These are phyloP conservation scores for Pampus argenteus DNA, from an alignment of 2,797 vertebrate species.

Conservation along the genomic window DNA sequence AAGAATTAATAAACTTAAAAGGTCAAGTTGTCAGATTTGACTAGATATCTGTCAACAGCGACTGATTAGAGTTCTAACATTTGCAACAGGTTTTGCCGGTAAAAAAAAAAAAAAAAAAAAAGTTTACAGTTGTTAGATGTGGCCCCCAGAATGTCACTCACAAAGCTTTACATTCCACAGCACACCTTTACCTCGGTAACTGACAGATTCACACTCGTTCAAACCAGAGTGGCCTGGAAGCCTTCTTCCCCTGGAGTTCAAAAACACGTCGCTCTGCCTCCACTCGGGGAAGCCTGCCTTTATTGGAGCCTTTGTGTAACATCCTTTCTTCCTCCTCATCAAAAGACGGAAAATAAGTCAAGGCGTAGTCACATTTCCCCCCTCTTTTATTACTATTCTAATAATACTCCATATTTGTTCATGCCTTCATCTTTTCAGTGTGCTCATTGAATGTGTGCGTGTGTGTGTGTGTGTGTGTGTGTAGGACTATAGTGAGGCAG, in stretches of 20 bases:
- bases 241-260: slow-evolving; percentile 54
- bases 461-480: slow-evolving; percentile 19
- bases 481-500: slow-evolving; percentile 34
- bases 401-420: slow-evolving; percentile 71
- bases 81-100: slow-evolving; percentile 15
- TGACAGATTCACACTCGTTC: slow-evolving; percentile 57
- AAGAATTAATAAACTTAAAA: slow-evolving; percentile 1
- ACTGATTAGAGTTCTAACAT: slow-evolving; percentile 9
- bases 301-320: slow-evolving; percentile 71
- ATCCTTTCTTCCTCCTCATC: slow-evolving; percentile 67
- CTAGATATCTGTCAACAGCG: slow-evolving; percentile 2
- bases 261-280: slow-evolving; percentile 65
- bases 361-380: slow-evolving; percentile 50
- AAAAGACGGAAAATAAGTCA: slow-evolving; percentile 71
- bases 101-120: slow-evolving; percentile 12
- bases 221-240: slow-evolving; percentile 64
- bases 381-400: slow-evolving; percentile 67
- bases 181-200: slow-evolving; percentile 60
- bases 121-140: slow-evolving; percentile 30
- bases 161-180: slow-evolving; percentile 56
- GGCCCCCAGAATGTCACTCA: slow-evolving; percentile 41
- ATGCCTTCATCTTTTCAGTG: slow-evolving; percentile 57
- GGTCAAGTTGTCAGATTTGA: slow-evolving; percentile 11
- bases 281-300: slow-evolving; percentile 63
- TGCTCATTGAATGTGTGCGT: slow-evolving; percentile 44